Evolutionary conservation across 1,140 invertebrate genomes (phyloP).

Genomic region (Drosophila elegans): DNA sequence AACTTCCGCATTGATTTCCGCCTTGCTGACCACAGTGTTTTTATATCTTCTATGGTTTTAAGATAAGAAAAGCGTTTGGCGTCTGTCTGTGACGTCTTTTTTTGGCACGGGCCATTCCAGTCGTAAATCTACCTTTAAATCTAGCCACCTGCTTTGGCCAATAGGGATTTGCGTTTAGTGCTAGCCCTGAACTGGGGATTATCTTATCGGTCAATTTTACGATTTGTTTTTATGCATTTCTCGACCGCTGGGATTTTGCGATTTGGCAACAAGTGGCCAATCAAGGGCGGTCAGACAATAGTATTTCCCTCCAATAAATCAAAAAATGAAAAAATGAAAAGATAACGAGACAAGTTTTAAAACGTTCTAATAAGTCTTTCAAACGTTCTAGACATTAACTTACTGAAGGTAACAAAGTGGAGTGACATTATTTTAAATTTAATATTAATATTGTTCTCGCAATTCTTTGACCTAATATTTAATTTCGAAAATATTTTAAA

Average conservation of each 20-base stretch:
- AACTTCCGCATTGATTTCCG: constrained; percentile 51
- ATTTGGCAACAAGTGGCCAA: constrained; percentile 34
- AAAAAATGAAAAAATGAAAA: constrained; percentile 13
- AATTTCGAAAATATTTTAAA: too few species aligned
- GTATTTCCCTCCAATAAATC: constrained; percentile 30
- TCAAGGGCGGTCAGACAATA: constrained; percentile 28
- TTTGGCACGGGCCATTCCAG: constrained; percentile 38
- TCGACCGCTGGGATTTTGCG: constrained; percentile 47
- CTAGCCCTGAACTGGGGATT: constrained; percentile 45
- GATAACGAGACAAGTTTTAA: constrained; percentile 9
- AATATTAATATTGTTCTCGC: too few species aligned
- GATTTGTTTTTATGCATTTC: constrained; percentile 57
- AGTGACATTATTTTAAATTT: too few species aligned
- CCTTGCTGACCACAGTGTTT: constrained; percentile 1
- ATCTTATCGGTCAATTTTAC: constrained; percentile 68
- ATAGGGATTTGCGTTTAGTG: constrained; percentile 34
- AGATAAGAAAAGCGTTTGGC: constrained; percentile 40
- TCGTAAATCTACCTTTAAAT: constrained; percentile 64
- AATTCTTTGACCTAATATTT: too few species aligned
- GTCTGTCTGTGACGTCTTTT: constrained; percentile 35
- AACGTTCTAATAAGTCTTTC: constrained; percentile 13
- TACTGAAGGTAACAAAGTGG: too few species aligned
- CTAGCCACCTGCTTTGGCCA: constrained; percentile 41
- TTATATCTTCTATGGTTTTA: constrained; percentile 6
- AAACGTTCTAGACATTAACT: constrained; percentile 10